Base-by-base conservation (phyloP, 2,888 invertebrate species). In the Sycophila texana region DNA sequence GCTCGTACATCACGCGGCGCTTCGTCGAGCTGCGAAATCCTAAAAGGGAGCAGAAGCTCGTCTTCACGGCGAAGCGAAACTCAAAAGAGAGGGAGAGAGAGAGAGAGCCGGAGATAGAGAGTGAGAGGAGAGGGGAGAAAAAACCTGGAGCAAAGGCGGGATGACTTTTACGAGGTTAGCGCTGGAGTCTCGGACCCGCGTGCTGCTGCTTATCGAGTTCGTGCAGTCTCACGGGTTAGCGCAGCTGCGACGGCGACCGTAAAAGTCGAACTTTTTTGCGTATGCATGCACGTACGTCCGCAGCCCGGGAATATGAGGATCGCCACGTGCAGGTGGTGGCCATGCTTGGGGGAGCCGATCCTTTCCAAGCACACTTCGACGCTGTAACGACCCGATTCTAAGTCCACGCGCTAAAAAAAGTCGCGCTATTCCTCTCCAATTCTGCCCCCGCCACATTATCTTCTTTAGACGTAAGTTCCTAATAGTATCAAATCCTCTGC, bases 161-260 rank as follows among this genome's bases (percentile, higher is more conserved):
- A 49, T 13, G 55, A 78, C 60, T 74, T 77, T 78, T 78, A 78
- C 74, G 74, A 73, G 30, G 68, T 30, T 20, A 51, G 18, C 60
- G 20, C 51, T 49, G 39, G 57, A 22, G 60, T 18, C n/a, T 49
- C 20, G 74, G 26, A n/a, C 73, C 63, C 10, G 5, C 61, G n/a
- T 53, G 53, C 13, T 63, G 67, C 55, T 68, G 49, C 78, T 78
- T 78, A 78, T 78, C 78, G 73, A 78, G 78, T 78, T 74, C 74
- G 73, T 74, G 78, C 78, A 73, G 72, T 70, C 26, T 18, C 55
- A 47, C 51, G 76, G 39, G 26, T 39, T 39, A 53, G 53, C 22
- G 68, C 75, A 72, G 77, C 77, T 72, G 77, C 72, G 61, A 39
- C 68, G n/a, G 30, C 39, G 58, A 18, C 53, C 72, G 77, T 77